phyloP scores from a whole-genome alignment of 2,888 invertebrate genomes.

The Heliconius charithonia region DNA sequence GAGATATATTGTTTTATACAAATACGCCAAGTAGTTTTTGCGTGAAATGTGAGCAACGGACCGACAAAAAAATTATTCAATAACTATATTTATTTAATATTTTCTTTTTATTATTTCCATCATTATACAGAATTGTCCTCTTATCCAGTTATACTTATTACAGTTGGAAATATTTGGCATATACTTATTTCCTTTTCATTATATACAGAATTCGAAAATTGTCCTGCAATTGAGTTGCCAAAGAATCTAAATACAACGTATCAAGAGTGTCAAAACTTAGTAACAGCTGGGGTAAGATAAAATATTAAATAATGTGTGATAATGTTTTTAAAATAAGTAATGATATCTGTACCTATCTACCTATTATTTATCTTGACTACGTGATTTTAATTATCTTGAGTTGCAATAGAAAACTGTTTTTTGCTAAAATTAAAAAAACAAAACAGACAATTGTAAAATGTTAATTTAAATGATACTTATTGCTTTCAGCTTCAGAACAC shows the following conservation, averaged over 20 bases:
- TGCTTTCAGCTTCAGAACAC: constrained; percentile 63
- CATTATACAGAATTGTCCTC: not conserved
- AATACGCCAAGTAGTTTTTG: too few species aligned
- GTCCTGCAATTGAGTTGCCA: constrained; percentile 57
- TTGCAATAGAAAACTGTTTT: not conserved
- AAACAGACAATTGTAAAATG: not conserved
- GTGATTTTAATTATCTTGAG: not conserved
- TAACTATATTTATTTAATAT: too few species aligned
- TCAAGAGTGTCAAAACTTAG: constrained; percentile 61
- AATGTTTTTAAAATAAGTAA: not conserved
- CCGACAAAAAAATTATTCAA: too few species aligned
- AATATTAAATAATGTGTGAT: not conserved
- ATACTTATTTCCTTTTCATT: not conserved
- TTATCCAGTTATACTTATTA: not conserved
- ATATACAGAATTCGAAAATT: constrained; percentile 72
- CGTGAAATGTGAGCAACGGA: too few species aligned
- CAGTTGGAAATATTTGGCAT: not conserved
- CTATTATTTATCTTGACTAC: not conserved
- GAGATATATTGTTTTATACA: too few species aligned
- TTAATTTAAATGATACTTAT: not conserved
- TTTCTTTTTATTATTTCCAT: too few species aligned
- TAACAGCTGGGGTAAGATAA: constrained; percentile 62
- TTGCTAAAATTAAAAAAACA: not conserved
- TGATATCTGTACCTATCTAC: not conserved
- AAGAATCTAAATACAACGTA: constrained; percentile 64